Percentiles rank a stretch among this genome's conserved stretches.
Conservation (phyloP, 1,140 invertebrate species). For the Amyelois transitella region DNA sequence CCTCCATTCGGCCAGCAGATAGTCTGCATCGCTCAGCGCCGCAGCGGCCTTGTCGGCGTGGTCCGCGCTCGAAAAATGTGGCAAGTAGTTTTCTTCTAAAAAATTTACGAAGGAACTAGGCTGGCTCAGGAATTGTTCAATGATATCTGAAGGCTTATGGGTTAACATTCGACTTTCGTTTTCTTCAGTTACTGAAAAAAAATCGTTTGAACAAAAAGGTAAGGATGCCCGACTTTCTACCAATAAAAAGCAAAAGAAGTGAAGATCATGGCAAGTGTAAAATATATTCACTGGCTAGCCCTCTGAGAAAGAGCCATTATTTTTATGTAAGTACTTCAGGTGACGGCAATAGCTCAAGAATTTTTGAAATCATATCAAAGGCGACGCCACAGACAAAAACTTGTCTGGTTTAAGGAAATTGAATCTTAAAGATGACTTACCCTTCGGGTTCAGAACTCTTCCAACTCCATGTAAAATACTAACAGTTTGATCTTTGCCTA, state of each 20-base stretch:
- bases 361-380: too few species aligned
- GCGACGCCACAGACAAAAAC: too few species aligned
- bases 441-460: constrained; percentile 85
- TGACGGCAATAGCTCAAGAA: too few species aligned
- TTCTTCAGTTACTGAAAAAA: constrained; percentile 34
- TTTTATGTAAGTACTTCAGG: too few species aligned
- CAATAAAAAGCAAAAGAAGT: too few species aligned
- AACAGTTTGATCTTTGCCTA: constrained; percentile 79
- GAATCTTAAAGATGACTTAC: constrained; percentile 45
- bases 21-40: constrained; percentile 78
- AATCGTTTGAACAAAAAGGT: not conserved
- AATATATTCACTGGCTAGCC: too few species aligned
- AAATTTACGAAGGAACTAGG: constrained; percentile 79
- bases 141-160: constrained; percentile 78
- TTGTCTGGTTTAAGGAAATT: too few species aligned
- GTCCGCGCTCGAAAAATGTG: constrained; percentile 78
- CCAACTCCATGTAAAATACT: constrained; percentile 83
- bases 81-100: constrained; percentile 83
- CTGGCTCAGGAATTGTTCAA: constrained; percentile 78
- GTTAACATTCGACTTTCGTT: constrained; percentile 65
- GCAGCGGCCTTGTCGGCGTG: constrained; percentile 75
- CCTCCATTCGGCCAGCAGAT: constrained; percentile 79
- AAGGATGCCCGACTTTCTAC: too few species aligned
- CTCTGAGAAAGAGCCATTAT: too few species aligned
- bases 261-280: too few species aligned